Evolutionary conservation across 1,140 invertebrate species (phyloP).

Genomic region (Potamilus streckersoni): DNA sequence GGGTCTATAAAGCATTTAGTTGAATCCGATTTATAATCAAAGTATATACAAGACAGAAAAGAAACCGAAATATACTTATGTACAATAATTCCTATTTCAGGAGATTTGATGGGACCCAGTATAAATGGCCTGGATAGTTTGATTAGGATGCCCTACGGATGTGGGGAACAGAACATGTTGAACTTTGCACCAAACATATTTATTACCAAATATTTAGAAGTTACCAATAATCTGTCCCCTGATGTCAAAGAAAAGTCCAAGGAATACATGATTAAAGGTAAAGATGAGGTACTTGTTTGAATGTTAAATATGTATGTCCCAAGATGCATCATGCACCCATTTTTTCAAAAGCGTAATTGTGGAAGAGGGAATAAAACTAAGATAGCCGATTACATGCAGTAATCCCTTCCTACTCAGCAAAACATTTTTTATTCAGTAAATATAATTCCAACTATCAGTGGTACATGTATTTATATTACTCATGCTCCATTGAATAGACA

Average conservation of each 20-base stretch:
- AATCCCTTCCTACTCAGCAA: too few species aligned
- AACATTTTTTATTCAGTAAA: too few species aligned
- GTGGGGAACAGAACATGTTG: constrained; percentile 94
- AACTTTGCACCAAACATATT: constrained; percentile 91
- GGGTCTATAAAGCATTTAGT: too few species aligned
- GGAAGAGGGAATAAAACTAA: too few species aligned
- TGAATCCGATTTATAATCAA: too few species aligned
- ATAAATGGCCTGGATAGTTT: constrained; percentile 70
- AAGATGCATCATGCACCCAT: neutral
- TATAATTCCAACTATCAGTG: too few species aligned
- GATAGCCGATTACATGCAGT: too few species aligned
- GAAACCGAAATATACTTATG: neutral
- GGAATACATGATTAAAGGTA: constrained; percentile 80
- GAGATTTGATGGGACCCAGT: constrained; percentile 48
- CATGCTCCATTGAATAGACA: too few species aligned
- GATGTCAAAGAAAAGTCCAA: constrained; percentile 78
- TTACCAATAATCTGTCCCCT: constrained; percentile 73
- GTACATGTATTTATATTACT: too few species aligned
- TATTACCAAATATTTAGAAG: constrained; percentile 81
- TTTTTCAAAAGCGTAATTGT: too few species aligned
- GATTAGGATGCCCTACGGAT: constrained; percentile 84
- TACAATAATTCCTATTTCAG: constrained; percentile 6
- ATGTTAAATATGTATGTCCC: neutral
- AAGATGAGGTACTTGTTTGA: neutral
- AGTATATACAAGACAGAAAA: too few species aligned